phyloP scores from a whole-genome alignment of 2,113 vertebrate species.

The Pachyramphus minor region DNA sequence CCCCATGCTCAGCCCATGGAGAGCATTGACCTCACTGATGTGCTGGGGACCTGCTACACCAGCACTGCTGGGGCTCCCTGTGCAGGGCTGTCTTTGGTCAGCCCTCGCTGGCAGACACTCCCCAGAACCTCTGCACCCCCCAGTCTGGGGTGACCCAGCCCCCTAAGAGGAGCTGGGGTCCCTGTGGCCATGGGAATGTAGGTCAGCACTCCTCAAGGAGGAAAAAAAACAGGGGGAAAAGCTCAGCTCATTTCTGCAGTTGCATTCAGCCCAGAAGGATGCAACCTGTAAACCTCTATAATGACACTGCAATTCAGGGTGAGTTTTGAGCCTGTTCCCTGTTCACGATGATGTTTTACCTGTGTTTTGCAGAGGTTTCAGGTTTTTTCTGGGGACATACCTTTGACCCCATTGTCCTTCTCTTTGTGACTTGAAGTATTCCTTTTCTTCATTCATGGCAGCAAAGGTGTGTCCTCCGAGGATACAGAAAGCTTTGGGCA shows the following conservation, averaged over 20 bases:
- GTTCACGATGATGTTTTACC: neutral
- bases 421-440: neutral
- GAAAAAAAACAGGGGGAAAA: neutral
- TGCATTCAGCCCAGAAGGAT: neutral
- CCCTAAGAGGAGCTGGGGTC: neutral
- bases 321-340: neutral
- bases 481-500: neutral
- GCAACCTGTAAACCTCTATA: neutral
- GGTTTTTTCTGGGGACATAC: neutral
- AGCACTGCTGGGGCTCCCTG: accelerated
- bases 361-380: neutral
- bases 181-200: neutral
- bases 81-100: accelerated
- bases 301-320: neutral
- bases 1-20: accelerated
- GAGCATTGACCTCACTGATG: accelerated
- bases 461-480: neutral
- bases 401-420: neutral
- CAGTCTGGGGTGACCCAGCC: accelerated
- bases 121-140: accelerated
- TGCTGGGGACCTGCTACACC: accelerated
- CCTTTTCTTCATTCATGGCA: neutral
- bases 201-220: neutral
- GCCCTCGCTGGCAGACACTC: accelerated
- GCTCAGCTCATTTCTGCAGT: neutral